phyloP scores from a whole-genome alignment of 1,140 invertebrate genomes.

The Ruditapes philippinarum region DNA sequence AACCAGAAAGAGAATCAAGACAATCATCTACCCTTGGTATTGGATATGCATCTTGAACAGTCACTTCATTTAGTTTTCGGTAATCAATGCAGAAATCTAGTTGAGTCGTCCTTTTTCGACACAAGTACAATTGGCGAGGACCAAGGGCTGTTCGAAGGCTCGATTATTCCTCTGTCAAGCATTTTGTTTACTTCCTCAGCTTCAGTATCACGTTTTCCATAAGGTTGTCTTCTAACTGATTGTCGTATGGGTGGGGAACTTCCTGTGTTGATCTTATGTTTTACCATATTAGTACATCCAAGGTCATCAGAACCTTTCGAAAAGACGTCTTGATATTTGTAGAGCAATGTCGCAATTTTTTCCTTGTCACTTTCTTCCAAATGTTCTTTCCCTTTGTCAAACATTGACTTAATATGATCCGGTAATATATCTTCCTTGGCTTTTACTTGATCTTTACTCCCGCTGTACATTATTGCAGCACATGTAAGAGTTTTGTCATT shows the following conservation, averaged over 20 bases:
- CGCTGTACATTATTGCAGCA: too few species aligned
- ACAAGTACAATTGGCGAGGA: constrained; percentile 87
- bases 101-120: constrained; percentile 85
- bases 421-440: too few species aligned
- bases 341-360: too few species aligned
- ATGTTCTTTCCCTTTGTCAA: too few species aligned
- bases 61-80: constrained; percentile 74
- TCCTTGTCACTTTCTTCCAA: too few species aligned
- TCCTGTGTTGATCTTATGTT: constrained; percentile 45
- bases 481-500: too few species aligned
- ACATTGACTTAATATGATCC: too few species aligned
- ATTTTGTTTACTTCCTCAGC: constrained; percentile 26
- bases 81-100: constrained; percentile 88
- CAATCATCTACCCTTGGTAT: constrained; percentile 50
- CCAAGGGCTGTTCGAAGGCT: constrained; percentile 86
- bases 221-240: neutral
- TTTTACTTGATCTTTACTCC: too few species aligned
- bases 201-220: constrained; percentile 11
- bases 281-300: too few species aligned
- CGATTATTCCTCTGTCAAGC: constrained; percentile 74
- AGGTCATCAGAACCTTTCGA: too few species aligned
- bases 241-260: constrained; percentile 13
- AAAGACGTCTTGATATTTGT: constrained; percentile 64
- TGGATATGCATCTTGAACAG: constrained; percentile 53
- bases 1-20: constrained; percentile 39